Base-by-base conservation (phyloP, 2,797 vertebrate species). In the Microctenopoma lineatum region DNA sequence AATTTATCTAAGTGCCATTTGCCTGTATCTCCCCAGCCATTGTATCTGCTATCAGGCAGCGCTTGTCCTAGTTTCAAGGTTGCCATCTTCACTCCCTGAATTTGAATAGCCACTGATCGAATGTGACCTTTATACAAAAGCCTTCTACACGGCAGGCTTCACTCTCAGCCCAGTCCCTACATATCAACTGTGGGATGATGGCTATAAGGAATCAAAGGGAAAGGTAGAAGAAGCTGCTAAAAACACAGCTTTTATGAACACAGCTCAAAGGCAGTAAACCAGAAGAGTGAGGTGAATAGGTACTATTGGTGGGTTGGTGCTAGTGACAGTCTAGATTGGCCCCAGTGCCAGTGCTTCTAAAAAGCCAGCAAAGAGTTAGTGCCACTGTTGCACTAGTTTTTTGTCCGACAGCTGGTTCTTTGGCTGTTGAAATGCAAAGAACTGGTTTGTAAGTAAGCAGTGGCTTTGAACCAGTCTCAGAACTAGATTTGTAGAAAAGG, bases 31-130 rank as follows among this genome's bases (percentile, higher is more conserved):
- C 53, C 55, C 10, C 39, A 50, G 76, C 70, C 26, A 5, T 69
- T 65, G 70, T 62, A 41, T 66, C 54, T 72, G 13, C 68, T 36
- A 29, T 61, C 66, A 39, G 70, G 12, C 70, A 26, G 42, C 4
- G 11, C 65, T 55, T 13, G 81, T 57, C 72, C 78, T 69, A 48
- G 38, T 71, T 87, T 85, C 81, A 87, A 91, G 82, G 87, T 82
- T 52, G 65, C 59, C 29, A 73, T 78, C 54, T 71, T 45, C 71
- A 61, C 80, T 50, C 7, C 47, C 61, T 75, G 79, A 81, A 87
- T 89, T 18, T 79, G 80, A 89, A 87, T 78, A 72, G 73, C 60
- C 63, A 52, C 45, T 45, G 69, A 86, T 87, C 53, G 66, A 83
- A 84, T 53, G 69, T 80, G 78, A 85, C 82, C 84, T 88, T 87